A percentile compares a stretch with the other conserved stretches of the same genome.
Conservation (phyloP, 2,797 vertebrate species). For the Lithobates sylvaticus region DNA sequence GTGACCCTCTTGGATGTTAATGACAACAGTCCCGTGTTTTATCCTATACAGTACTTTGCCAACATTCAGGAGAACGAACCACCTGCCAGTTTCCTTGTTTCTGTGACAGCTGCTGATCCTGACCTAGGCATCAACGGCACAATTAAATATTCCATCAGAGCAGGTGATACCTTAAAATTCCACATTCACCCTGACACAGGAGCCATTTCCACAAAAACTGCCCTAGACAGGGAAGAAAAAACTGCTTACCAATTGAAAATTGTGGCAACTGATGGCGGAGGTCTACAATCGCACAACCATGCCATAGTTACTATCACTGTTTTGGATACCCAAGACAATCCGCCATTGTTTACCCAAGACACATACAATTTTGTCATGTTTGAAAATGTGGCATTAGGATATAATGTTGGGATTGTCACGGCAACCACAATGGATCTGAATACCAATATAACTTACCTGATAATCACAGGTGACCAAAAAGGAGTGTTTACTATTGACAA, state of each 20-base stretch:
- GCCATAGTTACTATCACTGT: conserved; percentile 95
- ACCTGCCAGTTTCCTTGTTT: conserved; percentile 86
- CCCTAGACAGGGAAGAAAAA: conserved; percentile 94
- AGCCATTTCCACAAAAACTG: conserved; percentile 86
- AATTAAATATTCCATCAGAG: conserved; percentile 89
- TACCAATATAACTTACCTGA: conserved; percentile 94
- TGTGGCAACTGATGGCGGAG: conserved; percentile 87
- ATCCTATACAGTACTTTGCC: conserved; percentile 95
- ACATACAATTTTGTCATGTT: conserved; percentile 96
- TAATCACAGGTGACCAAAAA: conserved; percentile 92
- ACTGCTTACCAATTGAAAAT: conserved; percentile 93
- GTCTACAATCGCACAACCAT: conserved; percentile 86
- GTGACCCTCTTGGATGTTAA: conserved; percentile 92
- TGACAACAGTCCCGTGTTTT: conserved; percentile 96
- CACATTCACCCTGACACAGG: conserved; percentile 88
- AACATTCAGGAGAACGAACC: conserved; percentile 96
- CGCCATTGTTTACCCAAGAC: conserved; percentile 88
- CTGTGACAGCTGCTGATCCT: conserved; percentile 89
- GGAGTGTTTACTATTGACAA: conserved; percentile 87
- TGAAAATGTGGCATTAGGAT: conserved; percentile 89
- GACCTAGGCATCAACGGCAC: conserved; percentile 92
- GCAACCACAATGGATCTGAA: conserved; percentile 94
- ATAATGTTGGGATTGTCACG: conserved; percentile 88
- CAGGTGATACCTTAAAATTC: conserved; percentile 90
- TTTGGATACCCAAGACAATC: conserved; percentile 95